A percentile compares a stretch with the other conserved stretches of the same genome.
Evolutionary conservation across 2,113 vertebrate genomes (phyloP).

Genomic region (Diglossa brunneiventris): DNA sequence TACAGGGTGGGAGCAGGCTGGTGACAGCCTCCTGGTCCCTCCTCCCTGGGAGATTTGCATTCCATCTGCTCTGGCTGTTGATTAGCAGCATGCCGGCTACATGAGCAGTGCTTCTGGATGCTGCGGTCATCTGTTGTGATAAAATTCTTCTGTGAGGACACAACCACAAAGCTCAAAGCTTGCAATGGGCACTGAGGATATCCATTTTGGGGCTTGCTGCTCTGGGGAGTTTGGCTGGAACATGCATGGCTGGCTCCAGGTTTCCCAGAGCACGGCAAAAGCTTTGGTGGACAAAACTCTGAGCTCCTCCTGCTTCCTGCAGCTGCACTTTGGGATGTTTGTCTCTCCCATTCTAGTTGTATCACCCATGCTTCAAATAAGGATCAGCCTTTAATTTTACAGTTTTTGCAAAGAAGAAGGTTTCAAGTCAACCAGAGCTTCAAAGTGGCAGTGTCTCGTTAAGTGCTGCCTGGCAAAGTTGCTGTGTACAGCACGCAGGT

Average conservation of each 20-base stretch:
- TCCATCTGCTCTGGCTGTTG: conserved; percentile 51
- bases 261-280: rapidly evolving
- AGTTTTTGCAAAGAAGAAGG: background rate
- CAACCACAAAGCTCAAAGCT: background rate
- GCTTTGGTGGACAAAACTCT: background rate
- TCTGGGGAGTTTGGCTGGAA: background rate
- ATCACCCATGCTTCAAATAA: background rate
- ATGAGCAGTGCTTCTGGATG: conserved; percentile 31
- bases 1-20: background rate
- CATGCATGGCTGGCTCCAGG: rapidly evolving
- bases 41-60: conserved; percentile 4
- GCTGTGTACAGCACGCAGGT: background rate
- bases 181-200: rapidly evolving
- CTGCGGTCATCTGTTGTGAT: background rate
- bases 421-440: background rate
- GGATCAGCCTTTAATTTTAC: background rate
- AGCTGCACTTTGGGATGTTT: background rate
- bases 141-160: background rate
- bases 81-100: conserved; percentile 26
- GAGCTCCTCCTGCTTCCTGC: background rate
- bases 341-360: background rate
- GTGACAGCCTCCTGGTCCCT: conserved; percentile 26
- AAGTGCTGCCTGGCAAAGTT: background rate
- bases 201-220: background rate
- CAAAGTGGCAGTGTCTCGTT: background rate